Base-by-base conservation (phyloP, 2,888 invertebrate species). In the Drosophila colorata region DNA sequence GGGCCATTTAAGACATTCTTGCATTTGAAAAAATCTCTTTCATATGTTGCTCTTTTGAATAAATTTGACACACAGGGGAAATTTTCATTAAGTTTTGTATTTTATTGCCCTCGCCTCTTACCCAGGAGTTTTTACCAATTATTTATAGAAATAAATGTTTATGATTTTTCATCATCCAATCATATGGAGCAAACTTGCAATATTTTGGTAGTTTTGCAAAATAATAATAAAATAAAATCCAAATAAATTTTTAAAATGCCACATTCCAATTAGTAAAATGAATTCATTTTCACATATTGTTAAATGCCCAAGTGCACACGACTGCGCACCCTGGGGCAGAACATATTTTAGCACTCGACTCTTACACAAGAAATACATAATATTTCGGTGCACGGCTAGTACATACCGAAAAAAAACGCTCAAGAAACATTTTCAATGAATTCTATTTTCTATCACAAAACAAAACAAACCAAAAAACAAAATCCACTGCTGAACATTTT, bases 201-300 rank as follows among this genome's bases (percentile, higher is more conserved):
- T 23, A 9, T 33, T 18, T 23, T 33, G 20, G n/a, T 25, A 16
- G 20, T 35, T 49, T 16, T 13, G 43, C 4, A 16, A 53, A 40
- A 43, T 35, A 25, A 35, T 40, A 20, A 25, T 0, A 47, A 14
- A 46, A 31, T n/a, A 47, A 28, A 43, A 23, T 55, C 44, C 5
- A 69, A 67, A 72, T 63, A 33, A 74, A 69, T 64, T 69, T 78
- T 65, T 53, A 47, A 65, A 69, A 61, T 44, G 61, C 51, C 61
- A 56, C 70, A 73, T 69, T 80, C 86, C 77, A 86, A 86, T 81
- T 85, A 81, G 68, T 58, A 44, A 81, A 78, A 81, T 74, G 70
- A 69, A 78, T 78, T 70, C 72, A 69, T 61, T 85, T 87, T 81
- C 74, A 87, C 77, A 74, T 72, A 74, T 77, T 70, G 74, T 67